Percentiles rank a stretch among this genome's conserved stretches.
These are phyloP conservation scores for Valencia hispanica DNA, from an alignment of 2,797 vertebrate genomes.

Conservation along the genomic window DNA sequence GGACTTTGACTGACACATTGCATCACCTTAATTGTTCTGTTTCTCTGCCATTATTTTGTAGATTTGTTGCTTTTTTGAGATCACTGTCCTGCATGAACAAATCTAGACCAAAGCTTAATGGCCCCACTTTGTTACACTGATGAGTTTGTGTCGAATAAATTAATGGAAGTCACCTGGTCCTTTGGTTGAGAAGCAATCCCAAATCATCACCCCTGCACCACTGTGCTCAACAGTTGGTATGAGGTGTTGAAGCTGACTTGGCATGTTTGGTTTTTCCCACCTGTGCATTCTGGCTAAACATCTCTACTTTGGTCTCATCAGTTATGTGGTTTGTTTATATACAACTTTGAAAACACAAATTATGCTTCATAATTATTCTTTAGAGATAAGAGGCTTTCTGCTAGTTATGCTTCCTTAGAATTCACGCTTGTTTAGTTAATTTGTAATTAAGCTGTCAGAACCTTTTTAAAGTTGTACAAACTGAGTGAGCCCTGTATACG, in stretches of 20 bases:
- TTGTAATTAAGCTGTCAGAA: neutral
- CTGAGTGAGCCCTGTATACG: neutral
- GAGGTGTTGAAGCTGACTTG: too few relatives aligned
- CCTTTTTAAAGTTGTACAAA: too few relatives aligned
- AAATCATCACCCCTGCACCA: neutral
- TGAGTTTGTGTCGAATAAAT: neutral
- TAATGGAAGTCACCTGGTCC: too few relatives aligned
- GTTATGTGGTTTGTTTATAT: neutral
- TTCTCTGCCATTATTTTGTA: neutral
- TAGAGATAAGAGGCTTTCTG: neutral
- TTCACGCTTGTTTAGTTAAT: neutral
- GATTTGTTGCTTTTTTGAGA: neutral
- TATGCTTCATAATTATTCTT: neutral
- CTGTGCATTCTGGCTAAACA: too few relatives aligned
- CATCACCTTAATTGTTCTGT: neutral
- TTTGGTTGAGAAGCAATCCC: too few relatives aligned
- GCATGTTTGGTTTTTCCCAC: too few relatives aligned
- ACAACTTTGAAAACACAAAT: neutral
- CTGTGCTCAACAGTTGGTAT: neutral
- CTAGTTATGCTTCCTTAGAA: neutral
- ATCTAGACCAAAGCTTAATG: neutral
- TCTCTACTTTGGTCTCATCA: neutral
- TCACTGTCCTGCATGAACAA: neutral
- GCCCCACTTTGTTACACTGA: neutral
- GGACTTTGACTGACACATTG: neutral